Percentiles rank a stretch among this genome's conserved stretches.
These are phyloP conservation scores for Campylomormyrus tamandua DNA, from an alignment of 2,113 vertebrate genomes.

Conservation along the genomic window DNA sequence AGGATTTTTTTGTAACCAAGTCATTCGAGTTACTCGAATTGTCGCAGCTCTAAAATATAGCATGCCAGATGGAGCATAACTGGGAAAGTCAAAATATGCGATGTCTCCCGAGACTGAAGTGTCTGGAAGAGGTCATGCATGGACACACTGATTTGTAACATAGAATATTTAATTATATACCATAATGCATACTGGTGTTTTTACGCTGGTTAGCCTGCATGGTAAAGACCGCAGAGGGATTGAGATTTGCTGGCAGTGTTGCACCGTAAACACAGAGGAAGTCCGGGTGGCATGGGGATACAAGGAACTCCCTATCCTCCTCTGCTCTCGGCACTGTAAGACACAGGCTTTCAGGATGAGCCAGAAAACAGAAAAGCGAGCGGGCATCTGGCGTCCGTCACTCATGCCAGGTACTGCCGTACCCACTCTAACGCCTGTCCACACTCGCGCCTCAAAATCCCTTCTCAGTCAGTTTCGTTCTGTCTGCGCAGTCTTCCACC, in stretches of 20 bases:
- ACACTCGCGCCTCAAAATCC: background rate
- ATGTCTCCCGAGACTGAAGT: background rate
- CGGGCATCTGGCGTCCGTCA: background rate
- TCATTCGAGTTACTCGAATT: no score
- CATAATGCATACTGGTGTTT: background rate
- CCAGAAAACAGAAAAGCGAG: background rate
- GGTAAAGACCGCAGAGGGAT: background rate
- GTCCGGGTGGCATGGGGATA: background rate
- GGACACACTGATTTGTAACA: background rate
- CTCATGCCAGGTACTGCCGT: background rate
- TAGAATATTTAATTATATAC: background rate
- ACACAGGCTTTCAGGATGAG: background rate
- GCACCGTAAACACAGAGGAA: background rate
- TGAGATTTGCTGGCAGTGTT: background rate
- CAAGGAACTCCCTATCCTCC: background rate
- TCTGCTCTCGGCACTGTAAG: background rate
- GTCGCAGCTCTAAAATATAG: background rate
- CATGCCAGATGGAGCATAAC: background rate
- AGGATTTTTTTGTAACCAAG: no score
- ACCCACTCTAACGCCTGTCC: background rate
- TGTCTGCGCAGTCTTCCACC: background rate
- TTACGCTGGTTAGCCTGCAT: background rate
- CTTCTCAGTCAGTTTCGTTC: background rate
- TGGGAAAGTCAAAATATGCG: background rate
- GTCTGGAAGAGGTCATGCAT: background rate